Conservation (phyloP, 1,140 invertebrate genomes). For the Ladona fulva region DNA sequence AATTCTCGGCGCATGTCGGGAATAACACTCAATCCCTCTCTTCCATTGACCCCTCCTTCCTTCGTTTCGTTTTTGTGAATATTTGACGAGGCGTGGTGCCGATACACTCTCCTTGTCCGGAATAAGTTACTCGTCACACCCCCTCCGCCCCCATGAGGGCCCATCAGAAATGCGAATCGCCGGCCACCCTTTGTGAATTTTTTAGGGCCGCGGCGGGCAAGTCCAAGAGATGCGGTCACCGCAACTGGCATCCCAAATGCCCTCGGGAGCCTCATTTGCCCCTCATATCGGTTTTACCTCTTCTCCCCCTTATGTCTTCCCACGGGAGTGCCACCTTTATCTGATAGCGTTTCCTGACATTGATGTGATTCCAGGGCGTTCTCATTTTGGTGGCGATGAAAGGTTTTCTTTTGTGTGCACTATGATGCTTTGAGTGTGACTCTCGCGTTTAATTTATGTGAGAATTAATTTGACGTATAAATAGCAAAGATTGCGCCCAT, state of each 20-base stretch:
- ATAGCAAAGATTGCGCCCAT: no score
- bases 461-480: no score
- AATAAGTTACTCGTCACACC: neutral
- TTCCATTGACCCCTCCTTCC: neutral
- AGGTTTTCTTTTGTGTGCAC: no score
- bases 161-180: neutral
- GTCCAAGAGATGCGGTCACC: neutral
- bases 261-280: neutral
- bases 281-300: neutral
- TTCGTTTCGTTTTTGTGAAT: neutral
- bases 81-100: neutral
- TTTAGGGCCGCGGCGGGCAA: neutral
- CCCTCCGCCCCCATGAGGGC: neutral
- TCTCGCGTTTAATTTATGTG: no score
- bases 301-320: no score
- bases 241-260: neutral
- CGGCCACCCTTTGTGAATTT: slow-evolving; percentile 2
- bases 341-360: no score
- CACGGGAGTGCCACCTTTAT: no score
- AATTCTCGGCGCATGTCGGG: neutral
- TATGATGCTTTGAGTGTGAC: no score
- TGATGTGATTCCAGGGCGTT: no score
- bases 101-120: neutral
- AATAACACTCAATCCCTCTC: neutral
- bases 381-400: no score